Base-by-base conservation (phyloP, 2,113 vertebrate genomes). In the Laterallus jamaicensis region DNA sequence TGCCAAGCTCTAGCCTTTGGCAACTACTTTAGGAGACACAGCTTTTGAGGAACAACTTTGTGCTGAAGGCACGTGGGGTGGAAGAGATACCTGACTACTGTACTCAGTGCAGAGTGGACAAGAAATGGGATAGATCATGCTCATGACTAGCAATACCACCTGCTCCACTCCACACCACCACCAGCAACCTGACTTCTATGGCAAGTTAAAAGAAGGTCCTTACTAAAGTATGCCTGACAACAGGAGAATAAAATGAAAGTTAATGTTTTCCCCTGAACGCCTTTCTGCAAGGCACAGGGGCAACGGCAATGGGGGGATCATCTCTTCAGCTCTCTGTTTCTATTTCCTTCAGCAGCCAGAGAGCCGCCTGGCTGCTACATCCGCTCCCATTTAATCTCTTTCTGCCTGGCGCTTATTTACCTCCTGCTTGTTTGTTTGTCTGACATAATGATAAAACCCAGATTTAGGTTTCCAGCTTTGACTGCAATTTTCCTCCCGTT, bases 81-180 rank as follows among this genome's bases (percentile, higher is more conserved):
- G 12, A 80, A 24, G 3, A 44, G 44, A 19, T 14, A 29, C 15
- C 26, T 19, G 26, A 31, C n/a, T 14, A 5, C 16, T 2, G 2
- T 22, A 32, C 24, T 11, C 52, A 4, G 2, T 2, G 0, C 0
- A 0, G 29, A 18, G 21, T 76, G 15, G 12, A 60, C 1, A 1
- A 78, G 25, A 20, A 40, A 21, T 0, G 0, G 47, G 11, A 24
- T 17, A 22, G 49, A 49, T 49, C 49, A 32, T 8, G 12, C 22
- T 39, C 7, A 2, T 28, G 35, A 21, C 21, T 4, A 3, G 5
- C 25, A 42, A 40, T 56, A 88, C 2, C 0, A 0, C 39, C 55
- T 39, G 28, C 77, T 80, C 18, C 40, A 15, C 29, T 58, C 28
- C 1, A 0, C 1, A 0, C 15, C 19, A 54, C 20, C 20, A 16